These are phyloP conservation scores for Engraulis encrasicolus DNA, from an alignment of 2,113 vertebrate genomes.

Conservation along the genomic window DNA sequence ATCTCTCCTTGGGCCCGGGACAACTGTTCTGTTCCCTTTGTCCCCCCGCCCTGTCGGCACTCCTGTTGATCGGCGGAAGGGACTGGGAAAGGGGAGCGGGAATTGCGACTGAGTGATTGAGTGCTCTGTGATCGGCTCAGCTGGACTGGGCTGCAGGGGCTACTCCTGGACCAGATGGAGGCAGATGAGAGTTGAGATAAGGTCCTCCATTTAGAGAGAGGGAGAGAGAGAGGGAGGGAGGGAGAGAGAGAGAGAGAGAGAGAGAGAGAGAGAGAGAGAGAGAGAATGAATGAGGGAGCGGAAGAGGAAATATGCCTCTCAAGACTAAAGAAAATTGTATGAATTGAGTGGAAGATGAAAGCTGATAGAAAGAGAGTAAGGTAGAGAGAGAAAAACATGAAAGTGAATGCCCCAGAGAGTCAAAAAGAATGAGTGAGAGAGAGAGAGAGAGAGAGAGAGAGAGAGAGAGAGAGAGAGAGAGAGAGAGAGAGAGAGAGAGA, in stretches of 20 bases:
- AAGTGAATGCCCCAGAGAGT: not conserved
- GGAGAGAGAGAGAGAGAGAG: not conserved
- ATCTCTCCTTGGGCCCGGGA: no score
- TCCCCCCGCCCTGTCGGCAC: no score
- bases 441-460: slow-evolving; percentile 7
- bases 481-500: not conserved
- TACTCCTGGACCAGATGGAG: slow-evolving; percentile 15
- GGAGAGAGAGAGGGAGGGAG: slow-evolving; percentile 2
- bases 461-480: not conserved
- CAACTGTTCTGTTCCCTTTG: no score
- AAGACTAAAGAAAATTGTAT: no score
- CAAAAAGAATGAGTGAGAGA: not conserved
- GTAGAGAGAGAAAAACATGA: not conserved
- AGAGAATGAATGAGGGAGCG: not conserved
- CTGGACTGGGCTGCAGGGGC: not conserved
- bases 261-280: not conserved
- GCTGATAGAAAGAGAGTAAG: not conserved
- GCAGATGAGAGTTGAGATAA: slow-evolving; percentile 19
- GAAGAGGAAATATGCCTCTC: not conserved
- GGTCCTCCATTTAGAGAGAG: slow-evolving; percentile 1
- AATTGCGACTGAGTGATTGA: not conserved
- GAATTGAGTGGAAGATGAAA: not conserved
- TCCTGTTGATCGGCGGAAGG: not conserved
- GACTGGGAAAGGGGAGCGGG: not conserved
- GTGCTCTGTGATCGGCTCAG: not conserved